A percentile compares a stretch with the other conserved stretches of the same genome.
Evolutionary conservation across 64 coral and sea anemone species (phyloP).

Genomic region (Acropora yongei): DNA sequence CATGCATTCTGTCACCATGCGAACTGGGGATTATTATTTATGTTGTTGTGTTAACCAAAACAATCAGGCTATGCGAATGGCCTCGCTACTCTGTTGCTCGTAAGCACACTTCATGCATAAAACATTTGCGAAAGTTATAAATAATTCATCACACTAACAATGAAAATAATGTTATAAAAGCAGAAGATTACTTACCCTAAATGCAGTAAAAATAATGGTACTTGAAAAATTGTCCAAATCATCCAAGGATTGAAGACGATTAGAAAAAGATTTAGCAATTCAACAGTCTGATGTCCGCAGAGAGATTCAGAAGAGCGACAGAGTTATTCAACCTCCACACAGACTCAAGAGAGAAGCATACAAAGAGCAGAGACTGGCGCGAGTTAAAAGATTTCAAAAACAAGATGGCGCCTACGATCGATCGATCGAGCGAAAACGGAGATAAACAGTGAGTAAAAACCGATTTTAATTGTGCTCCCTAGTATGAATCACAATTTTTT

Average conservation of each 20-base stretch:
- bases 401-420: too few species aligned
- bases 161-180: constrained; percentile 2
- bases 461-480: too few species aligned
- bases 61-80: too few species aligned
- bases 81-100: neutral
- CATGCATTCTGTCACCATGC: too few species aligned
- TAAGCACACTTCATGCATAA: neutral
- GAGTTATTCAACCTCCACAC: too few species aligned
- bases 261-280: neutral
- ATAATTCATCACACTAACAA: neutral
- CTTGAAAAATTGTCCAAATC: neutral
- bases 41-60: neutral
- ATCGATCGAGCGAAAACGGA: too few species aligned
- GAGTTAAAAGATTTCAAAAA: too few species aligned
- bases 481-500: too few species aligned
- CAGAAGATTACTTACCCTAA: neutral
- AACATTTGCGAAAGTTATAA: constrained; percentile 8
- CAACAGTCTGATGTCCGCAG: neutral
- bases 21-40: neutral
- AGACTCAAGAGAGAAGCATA: too few species aligned
- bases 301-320: too few species aligned
- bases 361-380: too few species aligned
- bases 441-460: too few species aligned
- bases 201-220: neutral
- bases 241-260: neutral